Conservation (phyloP, 2,797 vertebrate species). For the Salarias fasciatus region DNA sequence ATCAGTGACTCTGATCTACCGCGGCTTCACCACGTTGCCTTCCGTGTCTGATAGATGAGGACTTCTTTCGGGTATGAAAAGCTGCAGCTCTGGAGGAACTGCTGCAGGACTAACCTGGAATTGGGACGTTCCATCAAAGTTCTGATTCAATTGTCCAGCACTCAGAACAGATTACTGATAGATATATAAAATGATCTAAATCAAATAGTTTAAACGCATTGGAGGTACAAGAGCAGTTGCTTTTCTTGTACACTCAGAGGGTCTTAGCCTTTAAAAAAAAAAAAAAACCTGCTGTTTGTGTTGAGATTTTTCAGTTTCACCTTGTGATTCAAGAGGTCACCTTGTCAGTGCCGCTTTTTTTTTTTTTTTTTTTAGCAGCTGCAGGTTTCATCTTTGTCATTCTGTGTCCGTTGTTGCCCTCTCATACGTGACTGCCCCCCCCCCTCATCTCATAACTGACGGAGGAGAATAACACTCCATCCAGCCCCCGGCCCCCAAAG, state of each 20-base stretch:
- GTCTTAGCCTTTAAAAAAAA: not conserved
- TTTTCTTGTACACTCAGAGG: not conserved
- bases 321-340: constrained; percentile 17
- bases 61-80: too few species aligned
- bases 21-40: too few species aligned
- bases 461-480: constrained; percentile 43
- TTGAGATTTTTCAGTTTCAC: constrained; percentile 25
- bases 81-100: too few species aligned
- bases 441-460: constrained; percentile 42
- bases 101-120: too few species aligned
- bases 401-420: too few species aligned
- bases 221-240: too few species aligned
- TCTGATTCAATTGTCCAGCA: too few species aligned
- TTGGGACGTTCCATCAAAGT: too few species aligned
- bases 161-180: too few species aligned
- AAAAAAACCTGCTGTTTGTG: not conserved
- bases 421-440: constrained; percentile 11
- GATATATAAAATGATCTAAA: too few species aligned
- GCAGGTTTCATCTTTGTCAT: constrained; percentile 36
- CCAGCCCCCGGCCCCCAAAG: constrained; percentile 40
- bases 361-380: constrained; percentile 57
- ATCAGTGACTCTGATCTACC: too few species aligned
- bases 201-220: not conserved
- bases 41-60: too few species aligned
- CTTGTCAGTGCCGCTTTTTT: not conserved